Conservation (phyloP, 2,888 invertebrate species). For the Litoditis marina region DNA sequence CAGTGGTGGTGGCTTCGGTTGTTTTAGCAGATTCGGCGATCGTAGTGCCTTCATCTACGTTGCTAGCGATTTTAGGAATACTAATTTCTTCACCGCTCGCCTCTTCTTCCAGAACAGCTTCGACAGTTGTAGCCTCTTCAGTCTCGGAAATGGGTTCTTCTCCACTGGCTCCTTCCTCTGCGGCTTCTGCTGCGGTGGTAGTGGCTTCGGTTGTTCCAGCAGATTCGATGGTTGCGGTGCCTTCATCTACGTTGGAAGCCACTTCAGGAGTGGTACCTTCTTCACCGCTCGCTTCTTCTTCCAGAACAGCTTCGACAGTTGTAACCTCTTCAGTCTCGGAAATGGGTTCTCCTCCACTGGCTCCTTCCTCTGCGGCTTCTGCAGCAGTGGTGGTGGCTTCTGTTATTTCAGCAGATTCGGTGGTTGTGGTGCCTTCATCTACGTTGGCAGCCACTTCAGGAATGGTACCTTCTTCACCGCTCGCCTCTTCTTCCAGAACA, state of each 20-base stretch:
- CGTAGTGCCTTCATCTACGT: neutral
- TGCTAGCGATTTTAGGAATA: too few species aligned
- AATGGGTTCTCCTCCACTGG: slow-evolving; percentile 2
- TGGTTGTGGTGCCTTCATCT: neutral
- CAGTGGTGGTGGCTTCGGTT: neutral
- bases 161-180: slow-evolving; percentile 3
- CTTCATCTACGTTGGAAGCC: neutral
- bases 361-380: neutral
- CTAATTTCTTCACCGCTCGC: too few species aligned
- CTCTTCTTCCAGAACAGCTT: neutral
- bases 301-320: neutral
- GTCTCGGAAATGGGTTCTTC: too few species aligned
- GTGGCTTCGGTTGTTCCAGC: slow-evolving; percentile 14
- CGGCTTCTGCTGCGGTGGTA: slow-evolving; percentile 3
- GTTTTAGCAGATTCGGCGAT: slow-evolving; percentile 12
- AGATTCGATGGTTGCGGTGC: neutral
- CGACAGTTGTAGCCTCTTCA: neutral
- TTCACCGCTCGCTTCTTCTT: neutral
- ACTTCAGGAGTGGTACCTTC: slow-evolving; percentile 7
- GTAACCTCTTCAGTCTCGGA: slow-evolving; percentile 7
- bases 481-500: neutral
- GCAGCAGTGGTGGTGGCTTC: neutral
- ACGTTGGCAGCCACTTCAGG: neutral
- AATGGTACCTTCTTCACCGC: too few species aligned
- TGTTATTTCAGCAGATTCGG: slow-evolving; percentile 9